Evolutionary conservation across 1,140 invertebrate species (phyloP).

Genomic region (Drosophila azteca): DNA sequence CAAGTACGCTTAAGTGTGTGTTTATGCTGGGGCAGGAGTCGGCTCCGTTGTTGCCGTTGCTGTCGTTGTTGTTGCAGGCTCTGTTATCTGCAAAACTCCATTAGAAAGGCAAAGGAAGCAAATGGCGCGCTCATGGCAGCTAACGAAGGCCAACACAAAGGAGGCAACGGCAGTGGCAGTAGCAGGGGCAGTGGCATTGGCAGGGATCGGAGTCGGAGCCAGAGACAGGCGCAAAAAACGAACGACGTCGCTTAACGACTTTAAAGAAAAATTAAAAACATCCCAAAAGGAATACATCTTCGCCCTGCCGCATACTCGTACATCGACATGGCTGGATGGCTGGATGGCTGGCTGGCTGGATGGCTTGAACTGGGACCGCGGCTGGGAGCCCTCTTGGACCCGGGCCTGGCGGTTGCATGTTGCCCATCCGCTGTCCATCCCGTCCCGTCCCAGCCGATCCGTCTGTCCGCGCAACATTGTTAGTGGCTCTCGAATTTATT

Average conservation of each 20-base stretch:
- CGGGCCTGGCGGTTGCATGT: slow-evolving; percentile 56
- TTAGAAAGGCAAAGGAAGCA: slow-evolving; percentile 82
- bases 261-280: slow-evolving; percentile 83
- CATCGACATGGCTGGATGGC: slow-evolving; percentile 45
- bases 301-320: slow-evolving; percentile 64
- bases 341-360: slow-evolving; percentile 18
- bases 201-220: slow-evolving; percentile 19
- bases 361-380: slow-evolving; percentile 30
- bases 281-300: slow-evolving; percentile 82
- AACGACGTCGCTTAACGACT: slow-evolving; percentile 79
- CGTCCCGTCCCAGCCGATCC: slow-evolving; percentile 2
- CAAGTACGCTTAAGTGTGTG: slow-evolving; percentile 78
- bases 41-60: slow-evolving; percentile 41
- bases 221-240: slow-evolving; percentile 50
- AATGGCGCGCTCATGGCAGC: slow-evolving; percentile 63
- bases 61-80: slow-evolving; percentile 37
- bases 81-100: slow-evolving; percentile 80
- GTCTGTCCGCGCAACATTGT: slow-evolving; percentile 71
- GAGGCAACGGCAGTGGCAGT: slow-evolving; percentile 22
- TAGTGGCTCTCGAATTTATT: slow-evolving; percentile 82
- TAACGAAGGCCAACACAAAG: slow-evolving; percentile 69
- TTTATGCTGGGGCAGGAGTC: slow-evolving; percentile 67
- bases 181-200: neutral
- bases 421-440: slow-evolving; percentile 51
- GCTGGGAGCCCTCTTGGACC: slow-evolving; percentile 1